These are phyloP conservation scores for Conistra vaccinii DNA, from an alignment of 2,888 invertebrate genomes.

Conservation along the genomic window DNA sequence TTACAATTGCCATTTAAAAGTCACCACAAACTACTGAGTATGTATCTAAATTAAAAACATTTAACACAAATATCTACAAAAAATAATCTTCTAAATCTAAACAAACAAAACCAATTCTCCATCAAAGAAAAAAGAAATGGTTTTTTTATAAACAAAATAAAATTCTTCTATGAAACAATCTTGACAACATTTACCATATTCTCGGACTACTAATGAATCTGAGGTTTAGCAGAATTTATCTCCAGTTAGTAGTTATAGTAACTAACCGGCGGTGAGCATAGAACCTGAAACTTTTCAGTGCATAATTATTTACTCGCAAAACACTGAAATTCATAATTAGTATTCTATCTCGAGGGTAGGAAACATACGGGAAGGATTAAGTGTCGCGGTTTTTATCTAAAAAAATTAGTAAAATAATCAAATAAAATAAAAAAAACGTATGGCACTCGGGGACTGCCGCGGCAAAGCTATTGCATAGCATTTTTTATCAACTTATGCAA, in stretches of 20 bases:
- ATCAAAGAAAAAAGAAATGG: not conserved
- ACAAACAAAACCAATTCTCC: too few relatives aligned
- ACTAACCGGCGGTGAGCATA: conserved; percentile 32
- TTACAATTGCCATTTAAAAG: too few relatives aligned
- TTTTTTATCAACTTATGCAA: too few relatives aligned
- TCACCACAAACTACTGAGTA: too few relatives aligned
- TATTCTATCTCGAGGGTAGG: conserved; percentile 67
- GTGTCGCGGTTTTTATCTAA: not conserved
- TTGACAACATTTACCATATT: conserved; percentile 11
- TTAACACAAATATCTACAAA: too few relatives aligned
- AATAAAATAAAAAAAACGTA: too few relatives aligned
- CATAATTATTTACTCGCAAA: conserved; percentile 72
- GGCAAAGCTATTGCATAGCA: too few relatives aligned
- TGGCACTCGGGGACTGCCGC: too few relatives aligned
- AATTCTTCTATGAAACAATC: not conserved
- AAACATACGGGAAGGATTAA: conserved; percentile 61
- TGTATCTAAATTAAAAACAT: too few relatives aligned
- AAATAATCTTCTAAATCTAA: too few relatives aligned
- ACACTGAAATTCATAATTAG: conserved; percentile 75
- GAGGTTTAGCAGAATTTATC: conserved; percentile 41
- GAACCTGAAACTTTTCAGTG: conserved; percentile 52
- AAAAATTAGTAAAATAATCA: too few relatives aligned
- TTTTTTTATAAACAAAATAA: not conserved
- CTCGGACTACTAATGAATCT: conserved; percentile 25
- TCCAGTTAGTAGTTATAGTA: conserved; percentile 31